Conservation (phyloP, 2,113 vertebrate species). For the Pseudonaja textilis region DNA sequence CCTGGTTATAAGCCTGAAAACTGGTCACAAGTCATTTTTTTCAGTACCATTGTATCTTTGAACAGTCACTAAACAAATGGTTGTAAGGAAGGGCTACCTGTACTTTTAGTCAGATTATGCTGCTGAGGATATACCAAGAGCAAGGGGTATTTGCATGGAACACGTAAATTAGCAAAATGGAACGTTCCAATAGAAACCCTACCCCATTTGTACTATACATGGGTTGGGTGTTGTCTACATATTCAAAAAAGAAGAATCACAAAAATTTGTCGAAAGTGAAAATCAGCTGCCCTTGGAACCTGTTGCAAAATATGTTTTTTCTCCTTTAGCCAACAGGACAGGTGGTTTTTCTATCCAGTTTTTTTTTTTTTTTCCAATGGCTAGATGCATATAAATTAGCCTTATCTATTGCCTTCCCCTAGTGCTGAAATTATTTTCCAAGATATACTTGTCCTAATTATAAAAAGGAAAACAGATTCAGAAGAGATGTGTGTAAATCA, state of each 20-base stretch:
- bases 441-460: neutral
- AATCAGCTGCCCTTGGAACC: neutral
- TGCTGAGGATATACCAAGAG: neutral
- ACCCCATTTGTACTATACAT: neutral
- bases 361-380: neutral
- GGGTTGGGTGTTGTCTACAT: neutral
- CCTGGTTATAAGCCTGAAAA: no score
- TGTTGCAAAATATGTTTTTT: neutral
- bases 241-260: neutral
- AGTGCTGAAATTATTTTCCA: neutral
- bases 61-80: no score
- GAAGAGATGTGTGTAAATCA: neutral
- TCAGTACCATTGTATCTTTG: no score
- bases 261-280: neutral
- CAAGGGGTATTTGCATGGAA: neutral
- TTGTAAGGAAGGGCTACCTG: no score
- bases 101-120: neutral
- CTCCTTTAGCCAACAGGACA: neutral
- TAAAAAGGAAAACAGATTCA: neutral
- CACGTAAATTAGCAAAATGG: neutral
- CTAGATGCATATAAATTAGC: neutral
- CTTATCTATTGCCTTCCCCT: neutral
- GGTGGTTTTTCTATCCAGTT: neutral
- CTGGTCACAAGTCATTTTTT: no score
- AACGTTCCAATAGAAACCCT: neutral